Conservation (phyloP, 2,113 vertebrate species). For the Serilophus lunatus region DNA sequence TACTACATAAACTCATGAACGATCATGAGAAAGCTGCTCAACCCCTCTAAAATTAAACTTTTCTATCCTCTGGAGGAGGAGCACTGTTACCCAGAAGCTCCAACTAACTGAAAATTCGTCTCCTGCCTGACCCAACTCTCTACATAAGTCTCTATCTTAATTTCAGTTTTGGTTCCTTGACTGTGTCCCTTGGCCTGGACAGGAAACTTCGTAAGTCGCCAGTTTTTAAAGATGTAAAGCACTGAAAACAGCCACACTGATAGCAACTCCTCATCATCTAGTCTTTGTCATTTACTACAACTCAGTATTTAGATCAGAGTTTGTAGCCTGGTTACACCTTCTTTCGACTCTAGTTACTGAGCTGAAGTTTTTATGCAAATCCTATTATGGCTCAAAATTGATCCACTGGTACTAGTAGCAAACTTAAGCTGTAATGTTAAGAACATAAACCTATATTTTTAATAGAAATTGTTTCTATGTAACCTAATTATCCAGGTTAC, state of each 20-base stretch:
- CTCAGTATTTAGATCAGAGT: background rate
- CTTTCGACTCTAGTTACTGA: background rate
- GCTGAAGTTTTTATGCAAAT: background rate
- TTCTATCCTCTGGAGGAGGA: background rate
- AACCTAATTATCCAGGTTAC: background rate
- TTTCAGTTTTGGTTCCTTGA: background rate
- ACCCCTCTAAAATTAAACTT: background rate
- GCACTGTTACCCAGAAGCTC: background rate
- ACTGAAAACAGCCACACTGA: background rate
- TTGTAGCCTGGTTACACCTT: background rate
- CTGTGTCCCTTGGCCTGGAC: background rate
- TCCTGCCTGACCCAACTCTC: background rate
- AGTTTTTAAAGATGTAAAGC: background rate
- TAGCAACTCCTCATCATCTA: background rate
- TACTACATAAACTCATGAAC: background rate
- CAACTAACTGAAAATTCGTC: background rate
- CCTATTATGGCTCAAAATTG: background rate
- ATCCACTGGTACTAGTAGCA: background rate
- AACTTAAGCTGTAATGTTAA: background rate
- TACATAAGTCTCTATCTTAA: background rate
- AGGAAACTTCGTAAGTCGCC: background rate
- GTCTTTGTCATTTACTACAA: background rate
- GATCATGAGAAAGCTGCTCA: background rate
- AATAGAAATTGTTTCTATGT: background rate
- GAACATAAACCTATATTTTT: background rate